Percentiles rank a stretch among this genome's conserved stretches.
phyloP scores from a whole-genome alignment of 2,888 invertebrate genomes.

The Pristionchus japonicus region DNA sequence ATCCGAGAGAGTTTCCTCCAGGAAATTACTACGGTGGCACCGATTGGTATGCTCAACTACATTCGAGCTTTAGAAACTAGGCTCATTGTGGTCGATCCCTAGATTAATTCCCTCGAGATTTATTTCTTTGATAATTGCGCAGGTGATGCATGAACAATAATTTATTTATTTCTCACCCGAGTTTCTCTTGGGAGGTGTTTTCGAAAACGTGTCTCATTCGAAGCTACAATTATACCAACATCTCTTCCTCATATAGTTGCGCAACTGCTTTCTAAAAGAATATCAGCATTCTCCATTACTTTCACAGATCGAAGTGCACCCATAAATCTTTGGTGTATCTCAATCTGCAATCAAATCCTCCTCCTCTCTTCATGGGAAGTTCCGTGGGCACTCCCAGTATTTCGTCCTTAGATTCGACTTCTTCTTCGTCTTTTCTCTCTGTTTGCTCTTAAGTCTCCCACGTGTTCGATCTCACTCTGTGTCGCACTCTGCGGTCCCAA shows the following conservation, averaged over 20 bases:
- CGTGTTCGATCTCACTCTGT: not conserved
- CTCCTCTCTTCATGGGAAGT: not conserved
- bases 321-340: not conserved
- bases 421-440: not conserved
- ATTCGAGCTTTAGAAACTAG: not conserved
- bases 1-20: not conserved
- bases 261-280: too few relatives aligned
- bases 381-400: not conserved
- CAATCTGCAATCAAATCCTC: not conserved
- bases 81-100: too few relatives aligned
- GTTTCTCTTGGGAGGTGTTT: not conserved
- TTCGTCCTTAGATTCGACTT: not conserved
- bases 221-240: too few relatives aligned
- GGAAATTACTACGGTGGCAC: too few relatives aligned
- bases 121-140: too few relatives aligned
- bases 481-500: slow-evolving; percentile 1
- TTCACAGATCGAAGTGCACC: not conserved
- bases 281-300: too few relatives aligned
- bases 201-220: too few relatives aligned
- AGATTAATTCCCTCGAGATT: too few relatives aligned
- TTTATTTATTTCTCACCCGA: too few relatives aligned
- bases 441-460: not conserved
- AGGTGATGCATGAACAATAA: too few relatives aligned
- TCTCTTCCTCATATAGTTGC: too few relatives aligned
- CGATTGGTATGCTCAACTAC: too few relatives aligned